Base-by-base conservation (phyloP, 2,113 vertebrate genomes). In the Casuarius casuarius region DNA sequence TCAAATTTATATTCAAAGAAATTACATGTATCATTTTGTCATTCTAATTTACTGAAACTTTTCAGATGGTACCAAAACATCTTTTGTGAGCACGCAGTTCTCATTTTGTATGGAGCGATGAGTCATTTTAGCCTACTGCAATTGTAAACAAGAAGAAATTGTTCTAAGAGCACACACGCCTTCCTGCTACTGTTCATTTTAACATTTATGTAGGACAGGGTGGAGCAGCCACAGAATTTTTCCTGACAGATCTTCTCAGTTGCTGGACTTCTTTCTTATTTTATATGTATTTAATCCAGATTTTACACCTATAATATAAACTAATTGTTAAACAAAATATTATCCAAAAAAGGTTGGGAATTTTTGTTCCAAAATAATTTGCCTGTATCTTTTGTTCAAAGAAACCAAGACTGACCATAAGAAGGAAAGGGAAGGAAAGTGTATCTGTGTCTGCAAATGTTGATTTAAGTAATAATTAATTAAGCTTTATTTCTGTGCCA, bases 111-210 rank as follows among this genome's bases (percentile, higher is more conserved):
- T 77, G 70, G 87, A 95, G 66, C 0, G 0, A 91, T 97, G 94
- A 97, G 90, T 96, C 94, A 95, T 92, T 92, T 93, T 90, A 95
- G 38, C 87, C 92, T 85, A 75, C 71, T 95, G 71, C 77, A 89
- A 92, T 67, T 88, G 95, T 96, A 96, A 97, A 96, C 92, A 92
- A 96, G 95, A 96, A 92, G 87, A 95, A 94, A 87, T 94, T 96
- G 93, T 97, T 93, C 88, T 92, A 71, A 82, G 84, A 95, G 76
- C 48, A 94, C 62, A 81, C 61, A 94, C 80, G 82, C 83, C 75
- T 94, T 91, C 72, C 78, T 96, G 90, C 90, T 92, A 88, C 90
- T 93, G 84, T 95, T 94, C 88, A 78, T 79, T 92, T 81, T 59
- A 96, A 84, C 42, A 52, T 89, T 94, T 94, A 84, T 61, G 72